These are phyloP conservation scores for Sebastes paucispinis DNA, from an alignment of 2,797 vertebrate genomes.

Conservation along the genomic window DNA sequence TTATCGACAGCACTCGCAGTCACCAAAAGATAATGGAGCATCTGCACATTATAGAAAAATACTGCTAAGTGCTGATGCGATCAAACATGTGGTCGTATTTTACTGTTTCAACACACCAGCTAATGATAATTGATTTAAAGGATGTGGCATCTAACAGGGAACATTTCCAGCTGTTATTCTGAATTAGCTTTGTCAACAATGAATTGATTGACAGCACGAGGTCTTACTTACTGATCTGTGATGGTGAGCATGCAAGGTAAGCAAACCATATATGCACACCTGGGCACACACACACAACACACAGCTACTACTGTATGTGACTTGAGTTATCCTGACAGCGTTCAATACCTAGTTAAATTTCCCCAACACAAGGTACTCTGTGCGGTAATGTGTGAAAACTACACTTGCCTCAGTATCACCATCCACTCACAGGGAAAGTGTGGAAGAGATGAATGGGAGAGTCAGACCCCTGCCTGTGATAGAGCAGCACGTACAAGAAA, in stretches of 20 bases:
- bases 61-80: constrained; percentile 1
- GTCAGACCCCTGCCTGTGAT: constrained; percentile 4
- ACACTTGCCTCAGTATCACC: not conserved
- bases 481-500: constrained; percentile 10
- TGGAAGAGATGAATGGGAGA: constrained; percentile 1
- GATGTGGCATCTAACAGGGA: constrained; percentile 66
- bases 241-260: not conserved
- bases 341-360: not conserved
- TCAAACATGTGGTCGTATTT: constrained; percentile 9
- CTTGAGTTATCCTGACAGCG: not conserved
- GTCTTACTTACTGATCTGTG: constrained; percentile 8
- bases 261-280: not conserved
- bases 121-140: constrained; percentile 61
- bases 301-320: not conserved
- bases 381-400: not conserved
- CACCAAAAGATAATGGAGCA: not conserved
- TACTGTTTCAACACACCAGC: not conserved
- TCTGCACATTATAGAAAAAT: not conserved
- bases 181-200: constrained; percentile 51
- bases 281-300: not conserved
- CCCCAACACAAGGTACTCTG: not conserved
- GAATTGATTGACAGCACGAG: constrained; percentile 38
- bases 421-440: not conserved
- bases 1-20: constrained; percentile 4
- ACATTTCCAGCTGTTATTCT: constrained; percentile 55